Evolutionary conservation across 2,113 vertebrate genomes (phyloP).

Genomic region (Myiagra hebetior): DNA sequence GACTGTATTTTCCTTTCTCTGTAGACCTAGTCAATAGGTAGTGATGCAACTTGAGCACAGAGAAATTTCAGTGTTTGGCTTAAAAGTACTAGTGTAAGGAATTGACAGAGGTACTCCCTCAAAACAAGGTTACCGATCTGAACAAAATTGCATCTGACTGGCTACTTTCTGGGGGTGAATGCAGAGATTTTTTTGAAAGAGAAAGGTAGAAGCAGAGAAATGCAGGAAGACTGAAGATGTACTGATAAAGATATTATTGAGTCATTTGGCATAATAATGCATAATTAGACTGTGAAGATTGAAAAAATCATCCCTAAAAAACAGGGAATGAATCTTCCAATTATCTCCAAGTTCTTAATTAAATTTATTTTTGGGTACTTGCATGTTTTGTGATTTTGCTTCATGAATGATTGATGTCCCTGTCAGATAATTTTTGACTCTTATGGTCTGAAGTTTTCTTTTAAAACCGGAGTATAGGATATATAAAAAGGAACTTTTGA

Average conservation of each 20-base stretch:
- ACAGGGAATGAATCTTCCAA: neutral
- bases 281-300: neutral
- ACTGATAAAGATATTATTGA: neutral
- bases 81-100: neutral
- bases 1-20: neutral
- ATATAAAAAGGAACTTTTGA: neutral
- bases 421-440: neutral
- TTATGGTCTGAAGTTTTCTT: neutral
- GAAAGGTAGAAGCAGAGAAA: neutral
- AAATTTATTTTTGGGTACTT: neutral
- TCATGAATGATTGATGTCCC: constrained; percentile 2
- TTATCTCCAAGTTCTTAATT: neutral
- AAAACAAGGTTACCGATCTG: neutral
- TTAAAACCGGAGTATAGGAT: neutral
- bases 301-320: neutral
- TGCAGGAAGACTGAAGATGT: neutral
- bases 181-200: neutral
- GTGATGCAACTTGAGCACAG: neutral
- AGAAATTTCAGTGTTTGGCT: neutral
- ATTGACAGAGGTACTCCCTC: neutral
- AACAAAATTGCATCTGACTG: neutral
- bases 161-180: neutral
- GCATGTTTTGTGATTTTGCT: neutral
- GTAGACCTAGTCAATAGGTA: neutral
- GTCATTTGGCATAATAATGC: neutral